Base-by-base conservation (phyloP, 2,113 vertebrate genomes). In the Pontoporia blainvillei region DNA sequence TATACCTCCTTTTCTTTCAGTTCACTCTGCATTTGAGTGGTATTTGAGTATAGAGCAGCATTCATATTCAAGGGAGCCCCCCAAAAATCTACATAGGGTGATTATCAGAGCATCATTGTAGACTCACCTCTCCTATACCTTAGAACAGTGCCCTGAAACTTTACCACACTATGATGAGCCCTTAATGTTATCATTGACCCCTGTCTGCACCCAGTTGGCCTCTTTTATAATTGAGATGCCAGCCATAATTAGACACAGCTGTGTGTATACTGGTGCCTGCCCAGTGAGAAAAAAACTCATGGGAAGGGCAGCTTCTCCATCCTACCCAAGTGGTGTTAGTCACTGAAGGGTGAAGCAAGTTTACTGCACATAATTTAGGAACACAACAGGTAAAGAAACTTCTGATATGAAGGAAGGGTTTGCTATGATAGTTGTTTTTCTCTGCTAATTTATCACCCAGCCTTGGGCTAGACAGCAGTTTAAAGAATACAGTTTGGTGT, bases 201-300 rank as follows among this genome's bases (percentile, higher is more conserved):
- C 52, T 82, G 29, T 71, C 85, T 96, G 39, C 39, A 66, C 44
- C n/a, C 67, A 89, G 44, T 23, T 91, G 87, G 46, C 59, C 25
- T 78, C n/a, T 81, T 92, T 90, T 52, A 54, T 71, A 71, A 86
- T 66, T 84, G 82, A 93, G 78, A 54, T 2, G 92, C 73, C n/a
- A 94, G 14, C 14, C 64, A n/a, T 90, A 96, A 96, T 96, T 81
- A 83, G 72, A 83, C 57, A 84, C 76, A 94, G 82, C 67, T 97
- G 66, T 83, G 69, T 64, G 57, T 8, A 36, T 82, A 49, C 59
- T 15, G 3, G 10, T 34, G n/a, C 7, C 75, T 57, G 9, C 41
- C 8, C 29, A 71, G 6, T 34, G 64, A 59, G 52, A 34, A 69
- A 92, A 92, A 96, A 27, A 20, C 36, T 75, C 49, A 14, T 12